Conservation (phyloP, 1,140 invertebrate species). For the Patella vulgata region DNA sequence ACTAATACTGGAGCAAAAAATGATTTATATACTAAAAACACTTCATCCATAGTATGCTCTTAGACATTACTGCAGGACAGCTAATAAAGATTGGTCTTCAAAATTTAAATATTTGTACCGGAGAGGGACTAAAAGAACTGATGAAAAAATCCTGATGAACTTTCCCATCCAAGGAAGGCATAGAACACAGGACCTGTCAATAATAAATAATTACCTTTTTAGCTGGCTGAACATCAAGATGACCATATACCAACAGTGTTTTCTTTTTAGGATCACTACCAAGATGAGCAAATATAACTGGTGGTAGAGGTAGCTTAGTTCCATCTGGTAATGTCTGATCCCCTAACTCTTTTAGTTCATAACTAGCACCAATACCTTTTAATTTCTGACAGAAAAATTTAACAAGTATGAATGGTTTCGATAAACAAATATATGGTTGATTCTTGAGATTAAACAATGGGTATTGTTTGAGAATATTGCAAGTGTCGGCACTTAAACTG, state of each 20-base stretch:
- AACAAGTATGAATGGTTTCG: background rate
- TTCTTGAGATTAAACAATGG: background rate
- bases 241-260: constrained; percentile 95
- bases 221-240: constrained; percentile 98
- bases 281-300: constrained; percentile 85
- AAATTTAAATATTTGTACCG: too few relatives aligned
- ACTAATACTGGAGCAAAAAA: too few relatives aligned
- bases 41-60: too few relatives aligned
- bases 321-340: constrained; percentile 78
- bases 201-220: constrained; percentile 67
- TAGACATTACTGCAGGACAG: too few relatives aligned
- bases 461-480: too few relatives aligned
- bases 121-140: too few relatives aligned
- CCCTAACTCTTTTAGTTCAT: constrained; percentile 85
- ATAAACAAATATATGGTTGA: background rate
- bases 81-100: too few relatives aligned
- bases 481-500: too few relatives aligned
- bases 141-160: too few relatives aligned
- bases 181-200: too few relatives aligned
- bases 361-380: constrained; percentile 78
- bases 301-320: constrained; percentile 80
- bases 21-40: too few relatives aligned
- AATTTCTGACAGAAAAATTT: constrained; percentile 69
- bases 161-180: too few relatives aligned
- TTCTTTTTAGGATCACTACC: constrained; percentile 87